phyloP scores from a whole-genome alignment of 1,140 invertebrate genomes.

The Adoxophyes honmai region DNA sequence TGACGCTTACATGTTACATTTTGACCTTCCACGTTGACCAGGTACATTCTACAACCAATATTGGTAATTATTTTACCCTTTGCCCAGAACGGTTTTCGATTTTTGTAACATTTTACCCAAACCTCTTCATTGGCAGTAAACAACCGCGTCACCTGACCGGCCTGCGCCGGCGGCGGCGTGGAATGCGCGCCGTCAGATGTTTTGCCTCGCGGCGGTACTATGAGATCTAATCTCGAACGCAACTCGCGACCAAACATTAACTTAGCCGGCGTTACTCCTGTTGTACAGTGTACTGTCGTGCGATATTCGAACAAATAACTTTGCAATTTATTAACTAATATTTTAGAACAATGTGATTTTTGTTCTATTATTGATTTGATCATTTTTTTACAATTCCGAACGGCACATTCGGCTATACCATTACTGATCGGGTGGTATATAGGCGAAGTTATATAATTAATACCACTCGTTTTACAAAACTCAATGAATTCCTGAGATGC shows the following conservation, averaged over 20 bases:
- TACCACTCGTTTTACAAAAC: too few species aligned
- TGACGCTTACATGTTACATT: neutral
- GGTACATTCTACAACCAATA: neutral
- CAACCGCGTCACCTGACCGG: neutral
- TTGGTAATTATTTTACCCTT: neutral
- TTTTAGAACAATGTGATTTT: neutral
- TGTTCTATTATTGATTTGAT: neutral
- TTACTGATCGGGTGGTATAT: too few species aligned
- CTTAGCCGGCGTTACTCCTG: neutral
- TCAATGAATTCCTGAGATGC: too few species aligned
- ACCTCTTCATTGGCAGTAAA: neutral
- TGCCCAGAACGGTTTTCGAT: neutral
- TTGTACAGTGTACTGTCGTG: neutral
- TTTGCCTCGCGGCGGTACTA: neutral
- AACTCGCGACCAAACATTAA: constrained; percentile 7
- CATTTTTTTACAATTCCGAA: constrained; percentile 12
- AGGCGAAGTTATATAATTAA: too few species aligned
- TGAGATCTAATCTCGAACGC: neutral
- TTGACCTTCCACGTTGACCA: neutral
- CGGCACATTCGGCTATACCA: too few species aligned
- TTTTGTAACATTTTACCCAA: neutral
- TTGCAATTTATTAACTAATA: neutral
- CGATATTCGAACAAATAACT: neutral
- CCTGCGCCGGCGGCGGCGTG: too few species aligned
- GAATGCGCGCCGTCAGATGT: too few species aligned